Evolutionary conservation across 2,888 invertebrate species (phyloP), one percentile per base, ranked within the genome.

Genomic region (Parthenolecanium corni): DNA sequence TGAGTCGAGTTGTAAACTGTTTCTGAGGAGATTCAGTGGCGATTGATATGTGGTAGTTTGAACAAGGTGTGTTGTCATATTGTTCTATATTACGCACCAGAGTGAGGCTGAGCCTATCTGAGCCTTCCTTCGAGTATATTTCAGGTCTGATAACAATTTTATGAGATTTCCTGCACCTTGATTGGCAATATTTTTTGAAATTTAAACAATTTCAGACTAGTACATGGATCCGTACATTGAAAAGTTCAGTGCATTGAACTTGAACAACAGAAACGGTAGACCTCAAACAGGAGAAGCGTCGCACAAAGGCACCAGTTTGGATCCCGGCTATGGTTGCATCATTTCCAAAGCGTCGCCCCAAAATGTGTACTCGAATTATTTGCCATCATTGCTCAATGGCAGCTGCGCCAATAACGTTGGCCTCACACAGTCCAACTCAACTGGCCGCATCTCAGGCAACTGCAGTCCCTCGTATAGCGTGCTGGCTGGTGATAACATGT

Each of bases 261-360:
- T 68, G 23, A 64, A 52, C 49, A 67, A 66, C 21, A 38, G 51
- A 25, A 25, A 23, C 16, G 38, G 14, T 12, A 54, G 31, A 42
- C 25, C 52, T 4, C 65, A 52, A 23, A 47, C n/a, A 5, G n/a
- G n/a, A n/a, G 38, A 47, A n/a, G 58, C 21, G 36, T 53, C 62
- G 2, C 51, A 56, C 38, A 64, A 64, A 51, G 25, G 52, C 18
- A 54, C 20, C 16, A 64, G 66, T 51, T 18, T 44, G 1, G 72
- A 74, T 67, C 68, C 73, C 3, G 71, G 73, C 64, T 75, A 76
- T 67, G 74, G 74, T 18, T 71, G 74, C 25, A 74, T 75, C 53
- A 67, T 71, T 65, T 70, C 70, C 16, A 76, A 74, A 70, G 36
- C 20, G 25, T 52, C 52, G 24, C 42, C 52, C n/a, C 62, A 62